Base-by-base conservation (phyloP, 2,797 vertebrate genomes). In the Phrynocephalus guinanensis region DNA sequence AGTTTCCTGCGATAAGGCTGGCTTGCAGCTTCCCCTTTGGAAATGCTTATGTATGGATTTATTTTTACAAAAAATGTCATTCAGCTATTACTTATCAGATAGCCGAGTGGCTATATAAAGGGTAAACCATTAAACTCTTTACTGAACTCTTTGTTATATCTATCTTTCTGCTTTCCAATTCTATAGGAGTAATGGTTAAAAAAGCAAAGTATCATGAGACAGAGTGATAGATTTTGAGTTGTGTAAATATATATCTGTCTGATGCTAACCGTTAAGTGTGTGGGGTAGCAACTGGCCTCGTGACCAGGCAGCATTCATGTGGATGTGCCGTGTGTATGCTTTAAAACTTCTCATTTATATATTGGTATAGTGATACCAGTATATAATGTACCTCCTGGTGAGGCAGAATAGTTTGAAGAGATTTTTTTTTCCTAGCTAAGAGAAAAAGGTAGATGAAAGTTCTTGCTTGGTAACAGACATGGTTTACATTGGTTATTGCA, bases 21-120 rank as follows among this genome's bases (percentile, higher is more conserved):
- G 92, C 93, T 95, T 92, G 90, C 92, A 92, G 83, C 94, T 96
- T 96, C 95, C 91, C 83, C 86, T 95, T 92, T 92, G 95, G 88
- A 95, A 94, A 82, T 95, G 89, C 86, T 95, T 95, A 88, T 93
- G 92, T 95, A 93, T 93, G 90, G 92, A 92, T 94, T 90, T 86
- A 92, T 95, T 91, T 93, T 95, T 83, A 90, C 90, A 95, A 95
- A 96, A 90, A 66, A 93, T 91, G 93, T 87, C 33, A 91, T 84
- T 92, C 71, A 93, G 91, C 94, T 94, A 93, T 84, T 92, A 72
- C n/a, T 94, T 94, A 91, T 93, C 92, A 94, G 82, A 82, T 84
- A 86, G 92, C 79, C 73, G 38, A 52, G 28, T 84, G 79, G 67
- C 30, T 44, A 38, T 70, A 78, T 78, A 24, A 44, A 44, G 70